Percentiles rank a stretch among this genome's conserved stretches.
phyloP scores from a whole-genome alignment of 2,113 vertebrate species.

The Neolamprologus modestus region DNA sequence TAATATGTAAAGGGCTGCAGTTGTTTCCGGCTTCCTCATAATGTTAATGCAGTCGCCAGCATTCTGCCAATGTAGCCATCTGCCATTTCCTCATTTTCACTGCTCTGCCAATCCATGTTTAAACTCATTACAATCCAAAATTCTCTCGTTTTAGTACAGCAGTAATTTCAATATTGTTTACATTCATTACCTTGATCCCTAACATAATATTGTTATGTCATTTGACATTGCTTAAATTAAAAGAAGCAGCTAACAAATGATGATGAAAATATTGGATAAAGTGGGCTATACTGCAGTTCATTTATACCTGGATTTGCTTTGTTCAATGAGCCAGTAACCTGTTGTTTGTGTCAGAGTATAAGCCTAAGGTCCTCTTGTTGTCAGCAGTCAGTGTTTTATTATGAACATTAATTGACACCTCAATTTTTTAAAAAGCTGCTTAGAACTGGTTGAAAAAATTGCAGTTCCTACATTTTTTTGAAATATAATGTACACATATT shows the following conservation, averaged over 20 bases:
- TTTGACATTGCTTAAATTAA: neutral
- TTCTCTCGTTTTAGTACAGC: neutral
- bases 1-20: neutral
- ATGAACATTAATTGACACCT: neutral
- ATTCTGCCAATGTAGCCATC: neutral
- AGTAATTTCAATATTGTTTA: neutral
- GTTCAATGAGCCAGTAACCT: neutral
- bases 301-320: neutral
- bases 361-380: neutral
- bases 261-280: neutral
- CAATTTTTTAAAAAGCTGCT: neutral
- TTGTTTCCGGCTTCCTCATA: neutral
- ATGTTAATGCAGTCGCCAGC: neutral
- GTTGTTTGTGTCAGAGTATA: neutral
- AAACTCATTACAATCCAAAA: neutral
- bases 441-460: neutral
- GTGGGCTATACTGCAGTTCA: neutral
- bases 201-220: neutral
- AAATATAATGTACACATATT: neutral
- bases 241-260: neutral
- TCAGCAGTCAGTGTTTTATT: neutral
- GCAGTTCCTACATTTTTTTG: neutral
- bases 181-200: neutral
- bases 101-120: neutral
- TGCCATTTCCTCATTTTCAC: neutral